Base-by-base conservation (phyloP, 2,888 invertebrate genomes). In the Polia nebulosa region DNA sequence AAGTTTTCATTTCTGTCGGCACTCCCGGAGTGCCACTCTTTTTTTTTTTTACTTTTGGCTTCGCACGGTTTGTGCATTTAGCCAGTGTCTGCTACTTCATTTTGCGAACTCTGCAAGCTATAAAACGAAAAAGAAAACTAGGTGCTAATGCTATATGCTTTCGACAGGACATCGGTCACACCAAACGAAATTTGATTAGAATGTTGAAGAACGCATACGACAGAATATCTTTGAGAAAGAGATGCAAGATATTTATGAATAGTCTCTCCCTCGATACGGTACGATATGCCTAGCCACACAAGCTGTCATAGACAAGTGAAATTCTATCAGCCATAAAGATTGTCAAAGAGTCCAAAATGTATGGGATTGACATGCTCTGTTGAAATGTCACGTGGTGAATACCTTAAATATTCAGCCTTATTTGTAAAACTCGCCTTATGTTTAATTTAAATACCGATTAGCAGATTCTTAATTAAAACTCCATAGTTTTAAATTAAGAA, bases 261-360 rank as follows among this genome's bases (percentile, higher is more conserved):
- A 84, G 84, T 81, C 92, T 94, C 86, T 86, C 94, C 72, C 88
- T 90, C 77, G 93, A 94, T 84, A 94, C 95, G 95, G 95, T 95
- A 94, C 89, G 89, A 81, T 84, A 71, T 62, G 32, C 11, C 25
- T 66, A 25, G 25, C 45, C 36, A 71, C 52, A 65, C 71, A 76
- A 44, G 51, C 29, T 9, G 32, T 20, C 13, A 7, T 32, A 52
- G 7, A 20, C 20, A 52, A 32, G 13, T 32, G 20, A n/a, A 11
- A 15, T 52, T 52, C 29, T 52, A 20, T 32, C 32, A 7, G 13
- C 32, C 32, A 52, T n/a, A n/a, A n/a, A 9, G 2, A 51, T 3
- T n/a, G 6, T 9, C 51, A 27, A 29, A 51, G 11, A 9, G 17
- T 41, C 11, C 27, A 29, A 51, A 29, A 51, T 49, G 9, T 49